Conservation (phyloP, 2,113 vertebrate species). For the Lamprotornis superbus region DNA sequence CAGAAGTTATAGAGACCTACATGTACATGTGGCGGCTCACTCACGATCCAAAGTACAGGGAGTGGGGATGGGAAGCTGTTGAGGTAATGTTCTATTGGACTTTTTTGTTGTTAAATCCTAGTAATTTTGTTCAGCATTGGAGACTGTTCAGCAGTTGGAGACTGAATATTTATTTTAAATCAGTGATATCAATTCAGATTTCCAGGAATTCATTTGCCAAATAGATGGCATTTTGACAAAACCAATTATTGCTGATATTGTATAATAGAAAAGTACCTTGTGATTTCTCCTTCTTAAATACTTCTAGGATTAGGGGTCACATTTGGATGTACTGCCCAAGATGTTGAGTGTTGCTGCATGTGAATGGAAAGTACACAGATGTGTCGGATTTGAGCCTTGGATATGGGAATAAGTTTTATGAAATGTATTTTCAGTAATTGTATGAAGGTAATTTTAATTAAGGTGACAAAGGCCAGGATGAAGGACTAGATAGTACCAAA, state of each 20-base stretch:
- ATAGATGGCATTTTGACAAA: not conserved
- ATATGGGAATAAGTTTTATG: not conserved
- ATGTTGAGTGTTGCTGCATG: not conserved
- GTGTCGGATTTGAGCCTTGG: not conserved
- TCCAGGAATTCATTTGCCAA: not conserved
- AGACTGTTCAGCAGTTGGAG: not conserved
- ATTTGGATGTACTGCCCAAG: not conserved
- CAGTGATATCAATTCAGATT: not conserved
- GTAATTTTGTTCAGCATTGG: not conserved
- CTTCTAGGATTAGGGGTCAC: not conserved
- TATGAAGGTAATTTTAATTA: not conserved
- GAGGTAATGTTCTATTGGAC: conserved; percentile 76
- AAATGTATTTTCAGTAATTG: not conserved
- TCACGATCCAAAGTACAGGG: conserved; percentile 94
- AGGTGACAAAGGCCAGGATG: not conserved
- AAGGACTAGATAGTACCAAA: not conserved
- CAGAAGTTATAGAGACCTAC: conserved; percentile 97
- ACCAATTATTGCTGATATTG: not conserved
- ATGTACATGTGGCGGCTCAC: conserved; percentile 99
- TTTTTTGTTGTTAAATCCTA: not conserved
- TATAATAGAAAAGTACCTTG: not conserved
- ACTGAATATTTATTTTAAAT: not conserved
- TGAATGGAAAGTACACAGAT: not conserved
- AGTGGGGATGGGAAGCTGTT: conserved; percentile 98
- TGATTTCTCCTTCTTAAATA: not conserved